phyloP scores from a whole-genome alignment of 53 echinoderm and acorn worm genomes.

The Luidia sarsii region DNA sequence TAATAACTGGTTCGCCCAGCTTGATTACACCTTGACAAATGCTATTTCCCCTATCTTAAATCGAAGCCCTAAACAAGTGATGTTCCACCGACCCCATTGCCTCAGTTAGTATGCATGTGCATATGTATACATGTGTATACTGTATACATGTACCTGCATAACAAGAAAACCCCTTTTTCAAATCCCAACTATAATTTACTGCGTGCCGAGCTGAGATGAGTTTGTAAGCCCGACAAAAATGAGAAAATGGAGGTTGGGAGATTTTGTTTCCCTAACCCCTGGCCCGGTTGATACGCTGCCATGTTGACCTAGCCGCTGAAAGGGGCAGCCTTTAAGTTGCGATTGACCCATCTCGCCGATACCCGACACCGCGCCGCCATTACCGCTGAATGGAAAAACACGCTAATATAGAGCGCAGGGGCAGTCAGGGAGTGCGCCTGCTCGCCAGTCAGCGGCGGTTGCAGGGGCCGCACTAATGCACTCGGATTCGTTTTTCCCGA shows the following conservation, averaged over 20 bases:
- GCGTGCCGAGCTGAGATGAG: conserved; percentile 3
- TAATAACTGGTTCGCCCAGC: too few relatives aligned
- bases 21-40: conserved; percentile 1
- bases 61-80: conserved; percentile 1
- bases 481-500: conserved; percentile 49
- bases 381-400: conserved; percentile 37
- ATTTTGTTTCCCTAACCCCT: conserved; percentile 47
- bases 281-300: conserved; percentile 43
- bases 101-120: too few relatives aligned
- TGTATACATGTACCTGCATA: too few relatives aligned
- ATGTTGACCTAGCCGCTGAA: conserved; percentile 51
- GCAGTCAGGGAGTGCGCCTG: conserved; percentile 5
- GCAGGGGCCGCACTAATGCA: conserved; percentile 51
- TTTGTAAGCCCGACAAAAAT: conserved; percentile 1
- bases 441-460: conserved; percentile 2
- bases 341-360: conserved; percentile 40
- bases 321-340: conserved; percentile 51
- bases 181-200: conserved; percentile 30
- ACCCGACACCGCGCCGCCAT: conserved; percentile 42
- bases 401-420: conserved; percentile 30
- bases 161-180: neutral
- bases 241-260: conserved; percentile 18
- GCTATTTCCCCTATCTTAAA: conserved; percentile 3
- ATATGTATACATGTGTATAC: too few relatives aligned
- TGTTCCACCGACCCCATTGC: neutral